Evolutionary conservation across 2,888 invertebrate genomes (phyloP), one percentile per base, ranked within the genome.

Genomic region (Rhyacophila evoluta): DNA sequence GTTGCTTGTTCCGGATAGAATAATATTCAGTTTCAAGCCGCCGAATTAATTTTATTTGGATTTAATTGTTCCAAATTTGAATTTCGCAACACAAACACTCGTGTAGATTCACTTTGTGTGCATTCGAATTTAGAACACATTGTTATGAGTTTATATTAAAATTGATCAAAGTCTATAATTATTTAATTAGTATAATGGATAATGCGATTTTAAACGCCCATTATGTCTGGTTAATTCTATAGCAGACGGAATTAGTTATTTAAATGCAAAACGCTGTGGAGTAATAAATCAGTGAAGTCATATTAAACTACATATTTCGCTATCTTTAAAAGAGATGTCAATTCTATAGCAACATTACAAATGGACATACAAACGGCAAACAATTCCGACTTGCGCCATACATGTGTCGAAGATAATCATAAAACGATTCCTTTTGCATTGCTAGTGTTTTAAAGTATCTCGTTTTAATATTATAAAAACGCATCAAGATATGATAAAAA

Each of bases 51-150:
- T 69, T 69, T 75, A 38, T 38, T 70, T 29, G 69, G 75, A 70
- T 70, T 74, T 74, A 74, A 74, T 74, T 75, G 69, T 75, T 75
- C 38, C 29, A 69, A 75, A 75, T 75, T 70, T 38, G 69, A 69
- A 70, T 69, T 75, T 19, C 15, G 55, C 10, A 19, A 55, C 55
- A 19, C 19, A 55, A 15, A 55, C 55, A 55, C 2, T 33, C 29
- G 6, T 55, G 41, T 41, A 25, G 19, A 19, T 55, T 55, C 8
- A 55, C 25, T 8, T 1, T 55, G 55, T 55, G 10, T 55, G 55
- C 55, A 25, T 55, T 55, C 19, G 12, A 55, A 55, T n/a, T 55
- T 55, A 0, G 55, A 55, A 55, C 25, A 10, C 55, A 19, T 55
- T 33, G 19, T 25, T 55, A 10, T 55, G 19, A 55, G 19, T 8